Evolutionary conservation across 1,140 invertebrate species (phyloP).

Genomic region (Ooceraea biroi): DNA sequence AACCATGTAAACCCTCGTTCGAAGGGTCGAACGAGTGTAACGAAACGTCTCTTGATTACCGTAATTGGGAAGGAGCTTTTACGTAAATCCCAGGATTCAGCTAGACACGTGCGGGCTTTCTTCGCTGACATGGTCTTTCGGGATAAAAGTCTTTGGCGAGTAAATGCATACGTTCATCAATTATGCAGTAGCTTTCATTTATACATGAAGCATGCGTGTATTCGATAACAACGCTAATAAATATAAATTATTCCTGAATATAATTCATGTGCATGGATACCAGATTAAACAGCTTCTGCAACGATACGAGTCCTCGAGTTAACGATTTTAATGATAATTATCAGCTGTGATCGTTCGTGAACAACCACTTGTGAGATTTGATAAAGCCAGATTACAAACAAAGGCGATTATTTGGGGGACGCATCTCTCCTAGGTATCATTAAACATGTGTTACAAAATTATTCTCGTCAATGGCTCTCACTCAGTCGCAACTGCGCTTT

Average conservation of each 20-base stretch:
- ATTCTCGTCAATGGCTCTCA: neutral
- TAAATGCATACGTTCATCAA: neutral
- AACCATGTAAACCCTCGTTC: slow-evolving; percentile 68
- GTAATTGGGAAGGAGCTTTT: slow-evolving; percentile 56
- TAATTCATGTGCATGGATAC: neutral
- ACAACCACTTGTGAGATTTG: neutral
- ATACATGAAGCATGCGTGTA: neutral
- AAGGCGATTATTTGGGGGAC: neutral
- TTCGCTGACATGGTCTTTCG: neutral
- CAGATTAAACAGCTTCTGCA: neutral
- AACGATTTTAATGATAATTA: neutral
- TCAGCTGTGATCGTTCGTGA: neutral
- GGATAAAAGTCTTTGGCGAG: neutral
- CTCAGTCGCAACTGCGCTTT: neutral
- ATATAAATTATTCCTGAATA: slow-evolving; percentile 1
- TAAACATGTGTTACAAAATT: neutral
- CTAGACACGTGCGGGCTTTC: neutral
- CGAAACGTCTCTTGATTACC: slow-evolving; percentile 67
- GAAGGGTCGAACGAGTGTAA: slow-evolving; percentile 54
- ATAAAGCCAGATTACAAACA: neutral
- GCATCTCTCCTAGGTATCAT: neutral
- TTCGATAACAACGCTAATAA: neutral
- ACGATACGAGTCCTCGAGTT: neutral
- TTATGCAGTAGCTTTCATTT: slow-evolving; percentile 14
- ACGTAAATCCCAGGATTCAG: slow-evolving; percentile 33